Evolutionary conservation across 92 coral and sea anemone species (phyloP).

Genomic region (Anthopleura xanthogrammica): DNA sequence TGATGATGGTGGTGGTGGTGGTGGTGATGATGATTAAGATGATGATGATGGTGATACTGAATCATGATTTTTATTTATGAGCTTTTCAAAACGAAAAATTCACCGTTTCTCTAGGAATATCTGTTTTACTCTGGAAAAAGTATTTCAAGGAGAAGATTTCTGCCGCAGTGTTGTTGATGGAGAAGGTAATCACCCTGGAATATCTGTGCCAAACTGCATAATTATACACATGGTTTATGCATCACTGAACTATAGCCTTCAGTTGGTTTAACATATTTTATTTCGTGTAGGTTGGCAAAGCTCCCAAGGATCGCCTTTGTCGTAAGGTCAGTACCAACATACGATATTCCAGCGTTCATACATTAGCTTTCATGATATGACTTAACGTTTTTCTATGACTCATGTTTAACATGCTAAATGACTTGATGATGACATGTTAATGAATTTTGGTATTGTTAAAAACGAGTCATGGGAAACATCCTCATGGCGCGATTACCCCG

Average conservation of each 20-base stretch:
- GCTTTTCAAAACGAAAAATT: too few relatives aligned
- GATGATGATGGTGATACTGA: background rate
- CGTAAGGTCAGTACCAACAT: conserved; percentile 61
- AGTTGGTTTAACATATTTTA: background rate
- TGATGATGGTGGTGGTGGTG: background rate
- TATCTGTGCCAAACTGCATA: too few relatives aligned
- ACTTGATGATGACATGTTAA: too few relatives aligned
- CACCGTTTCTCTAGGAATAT: conserved; percentile 49
- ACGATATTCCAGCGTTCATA: too few relatives aligned
- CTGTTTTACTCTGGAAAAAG: conserved; percentile 77
- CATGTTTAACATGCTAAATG: too few relatives aligned
- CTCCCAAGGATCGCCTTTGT: conserved; percentile 98
- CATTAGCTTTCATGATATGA: too few relatives aligned
- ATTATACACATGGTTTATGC: too few relatives aligned
- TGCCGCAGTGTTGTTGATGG: conserved; percentile 74
- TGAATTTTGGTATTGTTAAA: too few relatives aligned
- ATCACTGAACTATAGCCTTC: too few relatives aligned
- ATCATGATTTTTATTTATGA: background rate
- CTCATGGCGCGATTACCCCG: too few relatives aligned
- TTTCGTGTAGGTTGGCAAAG: conserved; percentile 90
- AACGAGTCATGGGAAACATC: too few relatives aligned
- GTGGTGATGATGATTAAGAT: background rate
- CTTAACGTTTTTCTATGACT: too few relatives aligned
- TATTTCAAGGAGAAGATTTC: conserved; percentile 78
- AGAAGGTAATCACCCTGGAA: conserved; percentile 55